Evolutionary conservation across 2,113 vertebrate species (phyloP).

Genomic region (Megaleporinus macrocephalus): DNA sequence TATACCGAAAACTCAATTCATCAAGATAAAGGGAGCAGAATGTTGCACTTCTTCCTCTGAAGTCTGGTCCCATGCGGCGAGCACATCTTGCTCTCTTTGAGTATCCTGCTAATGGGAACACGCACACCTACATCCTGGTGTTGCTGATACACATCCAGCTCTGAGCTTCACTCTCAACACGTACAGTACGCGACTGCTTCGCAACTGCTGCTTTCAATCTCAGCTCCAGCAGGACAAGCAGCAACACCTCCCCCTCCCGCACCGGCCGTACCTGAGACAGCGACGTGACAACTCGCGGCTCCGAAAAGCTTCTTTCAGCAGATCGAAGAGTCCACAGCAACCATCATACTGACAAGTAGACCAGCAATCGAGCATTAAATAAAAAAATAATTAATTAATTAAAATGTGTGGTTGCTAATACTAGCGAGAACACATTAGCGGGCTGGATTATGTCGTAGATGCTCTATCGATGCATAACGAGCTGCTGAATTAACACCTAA

Average conservation of each 20-base stretch:
- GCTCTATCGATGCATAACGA: not conserved
- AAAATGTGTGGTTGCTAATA: not conserved
- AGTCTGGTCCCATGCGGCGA: not conserved
- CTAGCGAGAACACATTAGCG: not conserved
- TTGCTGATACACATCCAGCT: not conserved
- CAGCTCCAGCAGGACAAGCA: not conserved
- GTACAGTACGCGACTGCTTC: not conserved
- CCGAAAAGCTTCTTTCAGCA: not conserved
- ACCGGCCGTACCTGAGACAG: not conserved
- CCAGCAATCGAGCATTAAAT: no score
- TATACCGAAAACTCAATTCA: not conserved
- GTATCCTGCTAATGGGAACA: slow-evolving; percentile 24
- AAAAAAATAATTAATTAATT: no score
- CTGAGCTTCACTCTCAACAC: not conserved
- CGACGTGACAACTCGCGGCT: not conserved
- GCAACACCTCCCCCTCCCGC: not conserved
- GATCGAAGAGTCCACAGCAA: not conserved
- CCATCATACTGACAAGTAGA: not conserved
- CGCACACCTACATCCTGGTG: not conserved
- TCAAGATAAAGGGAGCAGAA: not conserved
- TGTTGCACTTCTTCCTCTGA: not conserved
- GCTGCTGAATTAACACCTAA: slow-evolving; percentile 2
- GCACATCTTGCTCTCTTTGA: not conserved
- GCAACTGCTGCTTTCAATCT: not conserved
- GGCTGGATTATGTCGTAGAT: not conserved